phyloP scores from a whole-genome alignment of 2,113 vertebrate species.

The Rousettus leschenaultii region DNA sequence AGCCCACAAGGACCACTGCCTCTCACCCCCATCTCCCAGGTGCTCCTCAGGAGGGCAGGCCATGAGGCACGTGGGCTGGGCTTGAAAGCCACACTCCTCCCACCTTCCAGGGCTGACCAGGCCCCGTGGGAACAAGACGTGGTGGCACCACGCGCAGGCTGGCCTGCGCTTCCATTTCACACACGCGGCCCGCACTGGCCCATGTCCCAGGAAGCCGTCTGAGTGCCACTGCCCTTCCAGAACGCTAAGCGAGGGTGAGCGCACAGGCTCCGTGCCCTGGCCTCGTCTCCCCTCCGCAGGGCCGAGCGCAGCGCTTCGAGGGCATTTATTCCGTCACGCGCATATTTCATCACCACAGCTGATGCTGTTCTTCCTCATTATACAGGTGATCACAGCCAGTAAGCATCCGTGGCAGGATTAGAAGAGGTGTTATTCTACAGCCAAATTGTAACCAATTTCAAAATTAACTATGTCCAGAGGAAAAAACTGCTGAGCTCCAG shows the following conservation, averaged over 20 bases:
- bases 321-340: accelerated
- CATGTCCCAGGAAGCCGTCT: accelerated
- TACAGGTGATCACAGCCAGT: neutral
- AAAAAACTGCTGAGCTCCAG: neutral
- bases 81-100: neutral
- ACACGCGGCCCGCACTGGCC: neutral
- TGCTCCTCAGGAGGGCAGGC: neutral
- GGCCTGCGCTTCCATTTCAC: too few species aligned
- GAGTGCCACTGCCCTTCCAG: neutral
- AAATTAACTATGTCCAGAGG: neutral
- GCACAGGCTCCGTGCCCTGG: neutral
- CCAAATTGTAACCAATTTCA: neutral
- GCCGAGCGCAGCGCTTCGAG: neutral
- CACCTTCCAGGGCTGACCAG: neutral
- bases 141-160: neutral
- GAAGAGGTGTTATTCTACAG: neutral
- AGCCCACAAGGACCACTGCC: neutral
- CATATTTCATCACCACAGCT: neutral
- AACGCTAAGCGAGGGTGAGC: neutral
- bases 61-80: neutral
- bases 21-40: neutral
- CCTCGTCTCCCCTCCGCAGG: accelerated
- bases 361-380: accelerated
- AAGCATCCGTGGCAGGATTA: neutral
- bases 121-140: neutral